Evolutionary conservation across 2,797 vertebrate genomes (phyloP).

Genomic region (Enoplosus armatus): DNA sequence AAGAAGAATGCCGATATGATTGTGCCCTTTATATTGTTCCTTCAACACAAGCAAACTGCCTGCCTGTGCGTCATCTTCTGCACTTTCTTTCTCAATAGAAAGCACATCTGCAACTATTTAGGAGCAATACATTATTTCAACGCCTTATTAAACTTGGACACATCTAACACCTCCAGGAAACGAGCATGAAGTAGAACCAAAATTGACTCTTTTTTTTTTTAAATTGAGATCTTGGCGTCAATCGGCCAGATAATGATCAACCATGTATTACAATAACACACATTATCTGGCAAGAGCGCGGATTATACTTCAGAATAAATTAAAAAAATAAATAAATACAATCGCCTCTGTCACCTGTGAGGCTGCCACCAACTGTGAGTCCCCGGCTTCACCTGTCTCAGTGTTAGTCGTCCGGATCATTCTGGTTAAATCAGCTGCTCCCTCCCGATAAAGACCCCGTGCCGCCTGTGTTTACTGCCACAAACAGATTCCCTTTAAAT

Average conservation of each 20-base stretch:
- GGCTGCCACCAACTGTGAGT: neutral
- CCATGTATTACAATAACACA: neutral
- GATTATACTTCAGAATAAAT: neutral
- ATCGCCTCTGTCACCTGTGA: neutral
- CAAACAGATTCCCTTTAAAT: slow-evolving; percentile 59
- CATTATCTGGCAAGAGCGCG: no score
- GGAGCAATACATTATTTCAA: slow-evolving; percentile 41
- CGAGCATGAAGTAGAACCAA: neutral
- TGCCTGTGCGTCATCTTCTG: slow-evolving; percentile 20
- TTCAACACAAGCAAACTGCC: slow-evolving; percentile 8
- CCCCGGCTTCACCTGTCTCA: slow-evolving; percentile 46
- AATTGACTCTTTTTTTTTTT: neutral
- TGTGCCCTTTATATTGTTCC: slow-evolving; percentile 15
- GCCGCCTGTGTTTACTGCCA: slow-evolving; percentile 55
- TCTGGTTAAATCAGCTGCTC: slow-evolving; percentile 36
- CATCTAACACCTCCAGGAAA: slow-evolving; percentile 21
- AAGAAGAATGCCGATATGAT: slow-evolving; percentile 19
- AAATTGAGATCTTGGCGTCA: neutral
- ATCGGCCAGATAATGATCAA: neutral
- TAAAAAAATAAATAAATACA: no score
- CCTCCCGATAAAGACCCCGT: slow-evolving; percentile 13
- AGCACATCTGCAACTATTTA: slow-evolving; percentile 58
- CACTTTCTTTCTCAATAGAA: neutral
- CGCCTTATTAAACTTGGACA: slow-evolving; percentile 45
- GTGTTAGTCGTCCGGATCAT: slow-evolving; percentile 29